phyloP scores from a whole-genome alignment of 2,797 vertebrate genomes.

The Salarias fasciatus region DNA sequence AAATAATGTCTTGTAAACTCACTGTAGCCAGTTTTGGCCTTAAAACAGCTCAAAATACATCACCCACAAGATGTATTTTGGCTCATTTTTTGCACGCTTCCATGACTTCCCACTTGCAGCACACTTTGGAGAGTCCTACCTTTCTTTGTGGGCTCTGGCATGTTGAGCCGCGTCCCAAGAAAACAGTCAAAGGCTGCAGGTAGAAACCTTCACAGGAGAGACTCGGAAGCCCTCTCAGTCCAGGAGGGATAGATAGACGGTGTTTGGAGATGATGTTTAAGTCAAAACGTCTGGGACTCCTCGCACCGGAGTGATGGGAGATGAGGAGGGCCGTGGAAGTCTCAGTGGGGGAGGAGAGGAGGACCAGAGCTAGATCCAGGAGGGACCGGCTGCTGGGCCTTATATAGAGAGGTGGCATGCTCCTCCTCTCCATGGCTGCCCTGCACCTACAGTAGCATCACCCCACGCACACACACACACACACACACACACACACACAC shows the following conservation, averaged over 20 bases:
- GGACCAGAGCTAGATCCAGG: conserved; percentile 86
- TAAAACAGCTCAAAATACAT: too few species aligned
- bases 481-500: neutral
- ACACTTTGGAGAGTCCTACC: conserved; percentile 72
- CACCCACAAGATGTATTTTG: too few species aligned
- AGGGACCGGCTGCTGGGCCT: conserved; percentile 84
- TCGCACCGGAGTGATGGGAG: conserved; percentile 69
- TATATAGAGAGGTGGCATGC: conserved; percentile 89
- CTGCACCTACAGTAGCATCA: conserved; percentile 82
- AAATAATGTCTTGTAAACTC: too few species aligned
- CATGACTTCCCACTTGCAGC: neutral
- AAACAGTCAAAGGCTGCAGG: conserved; percentile 61
- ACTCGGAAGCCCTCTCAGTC: conserved; percentile 47
- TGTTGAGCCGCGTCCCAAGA: conserved; percentile 84
- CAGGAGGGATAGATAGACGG: conserved; percentile 43
- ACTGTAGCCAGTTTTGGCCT: too few species aligned
- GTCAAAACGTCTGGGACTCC: conserved; percentile 51
- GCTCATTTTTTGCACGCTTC: conserved; percentile 11
- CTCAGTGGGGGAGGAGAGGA: conserved; percentile 81
- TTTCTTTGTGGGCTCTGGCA: conserved; percentile 98
- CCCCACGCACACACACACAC: neutral
- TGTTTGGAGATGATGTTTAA: conserved; percentile 20
- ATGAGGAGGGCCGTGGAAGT: conserved; percentile 67
- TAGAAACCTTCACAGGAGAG: conserved; percentile 43
- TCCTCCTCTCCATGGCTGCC: conserved; percentile 83